phyloP scores from a whole-genome alignment of 2,888 invertebrate genomes.

The Leucophora obtusa region DNA sequence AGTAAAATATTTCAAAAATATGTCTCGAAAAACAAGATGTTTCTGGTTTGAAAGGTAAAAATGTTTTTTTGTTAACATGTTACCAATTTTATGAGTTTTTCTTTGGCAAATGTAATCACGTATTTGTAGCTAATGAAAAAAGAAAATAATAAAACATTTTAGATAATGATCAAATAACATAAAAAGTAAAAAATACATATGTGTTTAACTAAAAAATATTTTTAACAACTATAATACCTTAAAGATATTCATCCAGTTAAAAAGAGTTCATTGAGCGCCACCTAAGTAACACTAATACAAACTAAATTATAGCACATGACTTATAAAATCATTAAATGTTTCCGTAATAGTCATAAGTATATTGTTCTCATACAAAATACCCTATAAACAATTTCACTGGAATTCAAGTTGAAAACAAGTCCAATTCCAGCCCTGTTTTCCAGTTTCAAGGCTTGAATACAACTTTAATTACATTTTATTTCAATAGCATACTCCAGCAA shows the following conservation, averaged over 20 bases:
- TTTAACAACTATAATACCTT: not conserved
- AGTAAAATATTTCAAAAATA: constrained; percentile 34
- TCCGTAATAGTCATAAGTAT: constrained; percentile 27
- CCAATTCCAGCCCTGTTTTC: no score
- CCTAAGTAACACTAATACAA: constrained; percentile 33
- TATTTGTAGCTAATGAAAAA: constrained; percentile 66
- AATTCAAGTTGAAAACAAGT: no score
- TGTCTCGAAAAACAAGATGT: constrained; percentile 17
- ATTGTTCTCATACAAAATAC: not conserved
- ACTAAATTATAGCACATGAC: constrained; percentile 17
- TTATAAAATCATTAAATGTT: constrained; percentile 25
- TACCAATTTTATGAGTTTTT: constrained; percentile 55
- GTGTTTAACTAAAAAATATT: not conserved
- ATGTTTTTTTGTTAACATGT: constrained; percentile 36
- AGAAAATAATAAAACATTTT: constrained; percentile 67
- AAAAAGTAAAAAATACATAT: constrained; percentile 2
- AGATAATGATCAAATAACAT: constrained; percentile 63
- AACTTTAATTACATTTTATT: no score
- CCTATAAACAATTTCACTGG: no score
- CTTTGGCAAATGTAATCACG: constrained; percentile 64
- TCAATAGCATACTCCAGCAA: no score
- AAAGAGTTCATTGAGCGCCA: constrained; percentile 64
- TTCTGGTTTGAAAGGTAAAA: not conserved
- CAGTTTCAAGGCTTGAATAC: no score
- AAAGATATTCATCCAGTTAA: not conserved